Conservation (phyloP, 2,113 vertebrate species). For the Hippotragus niger region DNA sequence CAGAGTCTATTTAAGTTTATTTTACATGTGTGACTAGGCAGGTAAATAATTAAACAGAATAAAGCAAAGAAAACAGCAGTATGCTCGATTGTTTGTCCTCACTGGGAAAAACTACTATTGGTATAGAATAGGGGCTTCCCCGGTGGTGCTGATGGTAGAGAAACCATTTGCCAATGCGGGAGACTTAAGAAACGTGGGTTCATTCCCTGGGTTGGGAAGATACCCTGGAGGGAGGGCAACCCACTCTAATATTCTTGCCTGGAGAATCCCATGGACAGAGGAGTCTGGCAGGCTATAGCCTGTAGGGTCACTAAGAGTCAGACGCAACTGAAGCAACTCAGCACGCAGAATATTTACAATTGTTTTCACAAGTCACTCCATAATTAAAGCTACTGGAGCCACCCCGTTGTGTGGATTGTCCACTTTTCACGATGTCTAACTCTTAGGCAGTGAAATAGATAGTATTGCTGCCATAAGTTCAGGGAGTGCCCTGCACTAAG, state of each 20-base stretch:
- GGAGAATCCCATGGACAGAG: not conserved
- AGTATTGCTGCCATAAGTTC: too few relatives aligned
- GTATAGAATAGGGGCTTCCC: not conserved
- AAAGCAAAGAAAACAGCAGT: not conserved
- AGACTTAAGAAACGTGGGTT: not conserved
- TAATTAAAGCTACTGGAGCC: not conserved
- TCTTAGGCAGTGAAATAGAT: not conserved
- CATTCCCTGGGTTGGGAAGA: not conserved
- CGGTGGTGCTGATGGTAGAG: not conserved
- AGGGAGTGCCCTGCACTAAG: not conserved
- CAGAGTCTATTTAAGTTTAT: not conserved
- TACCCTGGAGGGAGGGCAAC: not conserved
- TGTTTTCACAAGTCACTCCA: not conserved
- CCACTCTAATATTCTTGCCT: not conserved
- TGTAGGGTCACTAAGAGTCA: accelerated
- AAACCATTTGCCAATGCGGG: not conserved
- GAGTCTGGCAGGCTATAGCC: not conserved
- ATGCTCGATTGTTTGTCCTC: not conserved
- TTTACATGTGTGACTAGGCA: not conserved
- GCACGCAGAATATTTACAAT: not conserved
- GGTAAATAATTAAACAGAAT: not conserved
- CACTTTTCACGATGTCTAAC: not conserved
- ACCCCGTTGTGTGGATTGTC: not conserved
- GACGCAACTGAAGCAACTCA: not conserved
- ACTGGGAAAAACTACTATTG: not conserved